phyloP scores from a whole-genome alignment of 2,797 vertebrate species.

The Meriones psammophilus region DNA sequence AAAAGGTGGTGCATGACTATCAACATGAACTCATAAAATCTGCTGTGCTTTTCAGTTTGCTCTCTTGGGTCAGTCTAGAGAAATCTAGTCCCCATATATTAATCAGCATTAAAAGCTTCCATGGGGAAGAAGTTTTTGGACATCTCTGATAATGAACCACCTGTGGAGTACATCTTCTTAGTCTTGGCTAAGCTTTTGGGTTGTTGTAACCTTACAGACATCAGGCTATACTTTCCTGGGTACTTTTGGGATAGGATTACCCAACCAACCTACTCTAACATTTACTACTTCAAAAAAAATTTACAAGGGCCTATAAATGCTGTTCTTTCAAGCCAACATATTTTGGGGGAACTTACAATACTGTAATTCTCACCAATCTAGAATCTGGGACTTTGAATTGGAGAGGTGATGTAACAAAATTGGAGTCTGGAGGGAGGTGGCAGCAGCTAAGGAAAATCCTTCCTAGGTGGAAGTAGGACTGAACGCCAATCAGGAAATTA shows the following conservation, averaged over 20 bases:
- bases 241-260: not conserved
- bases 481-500: not conserved
- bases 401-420: not conserved
- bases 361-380: not conserved
- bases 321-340: not conserved
- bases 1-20: not conserved
- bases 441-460: not conserved
- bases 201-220: not conserved
- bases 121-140: not conserved
- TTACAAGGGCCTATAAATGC: not conserved
- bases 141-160: not conserved
- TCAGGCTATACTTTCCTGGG: not conserved
- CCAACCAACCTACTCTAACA: not conserved
- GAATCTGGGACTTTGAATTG: not conserved
- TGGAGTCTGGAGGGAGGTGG: not conserved
- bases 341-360: not conserved
- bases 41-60: not conserved
- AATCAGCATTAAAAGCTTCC: not conserved
- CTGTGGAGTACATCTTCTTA: not conserved
- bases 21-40: conserved; percentile 2
- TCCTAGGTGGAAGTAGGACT: not conserved
- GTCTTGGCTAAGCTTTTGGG: not conserved
- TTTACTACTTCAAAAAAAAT: not conserved
- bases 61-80: not conserved
- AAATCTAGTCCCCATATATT: not conserved